A percentile compares a stretch with the other conserved stretches of the same genome.
Evolutionary conservation across 1,140 invertebrate species (phyloP).

Genomic region (Drosophila neocordata): DNA sequence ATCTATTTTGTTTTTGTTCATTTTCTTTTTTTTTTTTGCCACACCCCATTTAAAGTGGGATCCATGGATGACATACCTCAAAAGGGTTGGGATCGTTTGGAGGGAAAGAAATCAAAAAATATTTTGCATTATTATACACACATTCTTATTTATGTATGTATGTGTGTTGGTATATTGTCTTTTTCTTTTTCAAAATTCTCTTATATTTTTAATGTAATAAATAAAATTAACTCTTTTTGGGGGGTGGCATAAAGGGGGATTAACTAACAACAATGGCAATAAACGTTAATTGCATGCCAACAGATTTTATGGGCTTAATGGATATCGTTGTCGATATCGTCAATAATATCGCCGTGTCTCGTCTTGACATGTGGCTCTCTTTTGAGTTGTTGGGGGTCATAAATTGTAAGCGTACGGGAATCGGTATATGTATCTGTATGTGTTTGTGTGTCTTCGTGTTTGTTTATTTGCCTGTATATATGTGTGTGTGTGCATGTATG

Average conservation of each 20-base stretch:
- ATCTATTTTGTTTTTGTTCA: background rate
- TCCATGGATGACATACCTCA: constrained; percentile 21
- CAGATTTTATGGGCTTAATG: constrained; percentile 81
- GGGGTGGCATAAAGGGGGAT: constrained; percentile 33
- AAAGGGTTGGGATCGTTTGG: background rate
- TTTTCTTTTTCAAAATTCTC: constrained; percentile 39
- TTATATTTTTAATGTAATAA: constrained; percentile 49
- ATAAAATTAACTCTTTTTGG: constrained; percentile 54
- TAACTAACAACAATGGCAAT: constrained; percentile 65
- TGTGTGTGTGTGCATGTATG: constrained; percentile 19
- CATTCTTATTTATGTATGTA: too few relatives aligned
- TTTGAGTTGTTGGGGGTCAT: constrained; percentile 44
- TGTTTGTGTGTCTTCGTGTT: constrained; percentile 40
- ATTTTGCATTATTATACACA: background rate
- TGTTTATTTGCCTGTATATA: constrained; percentile 23
- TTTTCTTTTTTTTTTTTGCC: constrained; percentile 63
- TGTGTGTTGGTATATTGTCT: constrained; percentile 4
- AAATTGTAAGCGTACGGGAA: constrained; percentile 55
- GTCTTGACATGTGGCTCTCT: constrained; percentile 50
- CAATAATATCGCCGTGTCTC: constrained; percentile 60
- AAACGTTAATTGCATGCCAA: constrained; percentile 80
- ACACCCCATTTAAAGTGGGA: constrained; percentile 56
- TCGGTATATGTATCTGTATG: constrained; percentile 34
- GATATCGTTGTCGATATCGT: constrained; percentile 74
- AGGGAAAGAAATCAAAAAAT: constrained; percentile 1